Base-by-base conservation (phyloP, 2,888 invertebrate genomes). In the Dioctria linearis region DNA sequence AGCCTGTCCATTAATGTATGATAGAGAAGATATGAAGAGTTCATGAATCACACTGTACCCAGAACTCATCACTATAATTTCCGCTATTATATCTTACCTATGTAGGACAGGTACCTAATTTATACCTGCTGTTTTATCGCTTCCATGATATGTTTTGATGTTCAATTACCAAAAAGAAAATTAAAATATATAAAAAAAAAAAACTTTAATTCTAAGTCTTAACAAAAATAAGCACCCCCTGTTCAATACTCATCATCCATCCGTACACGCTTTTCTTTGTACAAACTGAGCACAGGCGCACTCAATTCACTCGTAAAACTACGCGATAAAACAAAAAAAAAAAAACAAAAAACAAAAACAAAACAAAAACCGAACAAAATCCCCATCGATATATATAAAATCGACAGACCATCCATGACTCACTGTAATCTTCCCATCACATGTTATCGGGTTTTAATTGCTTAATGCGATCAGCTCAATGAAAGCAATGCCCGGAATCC, bases 361-460 rank as follows among this genome's bases (percentile, higher is more conserved):
- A 69, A 6, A 8, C 8, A 25, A 2, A 25, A 39, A 51, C 9
- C 54, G 39, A 51, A 6, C 75, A 25, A 25, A 25, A 25, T 25
- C 25, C 25, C 25, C 25, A 25, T 25, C 25, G 25, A 25, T 25
- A 5, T 13, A 5, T 13, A 75, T 59, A 75, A 75, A 75, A 75
- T 57, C 75, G 75, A 75, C 75, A 75, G 75, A 61, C 75, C 75
- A 61, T 75, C 75, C 59, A 75, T 65, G 66, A 78, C 78, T 78
- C 66, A 78, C 78, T 40, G 66, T 78, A 78, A 78, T 78, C 78
- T 66, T 43, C 43, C 54, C 63, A 78, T 78, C 79, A 9, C 67
- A 76, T 81, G 67, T 81, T 75, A 81, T 81, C 78, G 67, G 79
- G 75, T 81, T 81, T 81, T 81, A 81, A 81, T 81, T 81, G 79